These are phyloP conservation scores for Amblyornis subalaris DNA, from an alignment of 2,113 vertebrate species.

Conservation along the genomic window DNA sequence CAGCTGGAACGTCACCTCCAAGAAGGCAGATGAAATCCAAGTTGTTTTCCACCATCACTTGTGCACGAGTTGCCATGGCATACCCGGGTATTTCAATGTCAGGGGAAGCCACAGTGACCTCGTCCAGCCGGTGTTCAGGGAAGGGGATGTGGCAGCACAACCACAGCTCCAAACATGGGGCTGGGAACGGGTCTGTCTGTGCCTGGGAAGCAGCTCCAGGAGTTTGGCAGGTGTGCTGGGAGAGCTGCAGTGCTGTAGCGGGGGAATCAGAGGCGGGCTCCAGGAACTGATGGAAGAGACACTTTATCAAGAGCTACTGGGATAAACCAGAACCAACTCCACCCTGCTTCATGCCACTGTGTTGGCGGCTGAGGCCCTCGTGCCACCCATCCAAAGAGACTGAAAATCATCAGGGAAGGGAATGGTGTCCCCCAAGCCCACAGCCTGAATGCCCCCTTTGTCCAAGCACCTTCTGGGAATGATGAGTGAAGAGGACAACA, in stretches of 20 bases:
- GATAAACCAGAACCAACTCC: not conserved
- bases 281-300: not conserved
- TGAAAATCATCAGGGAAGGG: not conserved
- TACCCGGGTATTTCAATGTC: not conserved
- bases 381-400: not conserved
- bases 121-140: fast-evolving
- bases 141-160: not conserved
- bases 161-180: not conserved
- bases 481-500: not conserved
- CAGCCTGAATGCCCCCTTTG: fast-evolving
- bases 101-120: not conserved
- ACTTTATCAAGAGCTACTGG: not conserved
- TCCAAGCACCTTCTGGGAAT: not conserved
- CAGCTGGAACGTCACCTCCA: not conserved
- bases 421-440: not conserved
- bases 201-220: not conserved
- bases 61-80: not conserved
- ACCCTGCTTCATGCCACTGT: fast-evolving
- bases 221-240: not conserved
- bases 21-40: not conserved
- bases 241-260: not conserved
- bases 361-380: fast-evolving
- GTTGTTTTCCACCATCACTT: not conserved
- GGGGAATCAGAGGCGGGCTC: not conserved
- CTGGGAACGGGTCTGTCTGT: not conserved